Conservation (phyloP, 2,888 invertebrate genomes). For the Ennomos quercinarius region DNA sequence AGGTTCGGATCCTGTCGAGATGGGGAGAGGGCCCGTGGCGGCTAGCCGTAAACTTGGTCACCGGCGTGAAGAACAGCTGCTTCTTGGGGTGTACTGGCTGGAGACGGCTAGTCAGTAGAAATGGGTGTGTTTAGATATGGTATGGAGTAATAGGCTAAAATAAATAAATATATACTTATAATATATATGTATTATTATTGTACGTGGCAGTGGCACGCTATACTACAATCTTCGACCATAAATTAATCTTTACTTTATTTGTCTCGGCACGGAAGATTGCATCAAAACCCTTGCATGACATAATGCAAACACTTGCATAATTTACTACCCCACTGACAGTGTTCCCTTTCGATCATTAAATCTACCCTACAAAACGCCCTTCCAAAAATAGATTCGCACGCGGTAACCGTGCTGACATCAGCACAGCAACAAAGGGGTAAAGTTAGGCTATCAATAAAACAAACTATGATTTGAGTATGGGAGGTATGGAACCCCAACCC, state of each 20-base stretch:
- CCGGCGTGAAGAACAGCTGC: conserved; percentile 71
- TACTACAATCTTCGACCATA: too few species aligned
- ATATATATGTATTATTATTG: too few species aligned
- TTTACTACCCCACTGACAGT: conserved; percentile 16
- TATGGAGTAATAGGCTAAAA: too few species aligned
- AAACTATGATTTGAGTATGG: not conserved
- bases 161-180: too few species aligned
- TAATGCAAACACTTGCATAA: conserved; percentile 5
- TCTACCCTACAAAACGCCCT: conserved; percentile 14
- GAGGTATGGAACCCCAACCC: conserved; percentile 26
- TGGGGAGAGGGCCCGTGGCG: conserved; percentile 54
- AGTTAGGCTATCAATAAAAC: not conserved
- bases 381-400: conserved; percentile 16
- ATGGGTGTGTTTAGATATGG: not conserved
- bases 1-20: conserved; percentile 65
- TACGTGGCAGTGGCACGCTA: too few species aligned
- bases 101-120: conserved; percentile 51
- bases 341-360: conserved; percentile 13
- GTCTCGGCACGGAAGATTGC: too few species aligned
- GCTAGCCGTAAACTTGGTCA: conserved; percentile 74
- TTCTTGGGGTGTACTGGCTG: conserved; percentile 74
- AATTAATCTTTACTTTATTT: too few species aligned
- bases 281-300: too few species aligned
- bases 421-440: conserved; percentile 8
- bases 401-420: not conserved